Base-by-base conservation (phyloP, 2,797 vertebrate genomes). In the Gallinago solitaria region DNA sequence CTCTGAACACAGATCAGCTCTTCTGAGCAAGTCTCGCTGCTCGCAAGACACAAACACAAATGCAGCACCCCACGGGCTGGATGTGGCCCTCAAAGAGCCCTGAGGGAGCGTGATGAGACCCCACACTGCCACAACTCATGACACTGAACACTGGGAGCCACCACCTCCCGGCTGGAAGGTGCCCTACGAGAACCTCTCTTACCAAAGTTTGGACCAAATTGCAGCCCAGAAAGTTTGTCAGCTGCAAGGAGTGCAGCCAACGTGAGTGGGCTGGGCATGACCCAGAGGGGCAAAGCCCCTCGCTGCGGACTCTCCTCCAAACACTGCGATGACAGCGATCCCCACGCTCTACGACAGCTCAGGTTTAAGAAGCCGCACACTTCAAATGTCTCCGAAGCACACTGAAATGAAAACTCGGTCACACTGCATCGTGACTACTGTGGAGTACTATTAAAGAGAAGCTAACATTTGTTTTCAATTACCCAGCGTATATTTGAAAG, bases 391-490 rank as follows among this genome's bases (percentile, higher is more conserved):
- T 91, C 81, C 41, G 5, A 77, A 94, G 92, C 85, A 89, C 11
- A 82, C 27, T 16, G 50, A 92, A 85, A 35, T 25, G 75, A 54
- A 83, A 93, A 77, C 43, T 61, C 12, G 1, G 91, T 61, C 43
- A 83, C 67, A 57, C 81, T 65, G 67, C 39, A 9, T 68, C 8
- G 48, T 80, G 90, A 78, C 94, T 95, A 35, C 65, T 23, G 17
- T 48, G 17, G 73, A 90, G 45, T 5, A 1, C 90, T 39, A 48
- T 73, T 80, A 83, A 87, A 92, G 68, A 79, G 41, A 88, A 90
- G 45, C 70, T 69, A 96, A 95, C 86, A 80, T 94, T 95, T 94
- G 90, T 90, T 84, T 79, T 65, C 63, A 87, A 87, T 57, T 91
- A 90, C 35, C 74, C 53, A 41, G 76, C 0, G 4, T 28, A 60